phyloP scores from a whole-genome alignment of 2,113 vertebrate species.

The Phoenicopterus ruber region DNA sequence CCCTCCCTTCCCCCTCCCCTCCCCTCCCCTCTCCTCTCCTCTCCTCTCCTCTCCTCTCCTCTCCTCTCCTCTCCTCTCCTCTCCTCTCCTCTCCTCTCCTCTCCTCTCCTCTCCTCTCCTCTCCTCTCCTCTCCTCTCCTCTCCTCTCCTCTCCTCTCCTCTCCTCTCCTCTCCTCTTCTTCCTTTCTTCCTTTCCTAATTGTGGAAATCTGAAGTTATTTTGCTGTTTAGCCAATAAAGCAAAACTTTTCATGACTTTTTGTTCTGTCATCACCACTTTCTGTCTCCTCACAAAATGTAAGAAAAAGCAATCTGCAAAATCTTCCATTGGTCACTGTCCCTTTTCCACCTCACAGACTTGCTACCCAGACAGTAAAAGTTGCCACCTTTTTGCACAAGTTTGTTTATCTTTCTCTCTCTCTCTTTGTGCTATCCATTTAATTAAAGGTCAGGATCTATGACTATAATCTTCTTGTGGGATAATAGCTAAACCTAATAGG shows the following conservation, averaged over 20 bases:
- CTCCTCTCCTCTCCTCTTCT: not conserved
- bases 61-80: too few relatives aligned
- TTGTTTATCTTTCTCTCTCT: constrained; percentile 43
- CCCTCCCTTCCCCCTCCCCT: rapidly evolving
- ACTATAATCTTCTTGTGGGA: constrained; percentile 70
- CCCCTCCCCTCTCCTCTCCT: rapidly evolving
- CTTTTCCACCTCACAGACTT: not conserved
- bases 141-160: too few relatives aligned
- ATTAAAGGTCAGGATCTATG: constrained; percentile 64
- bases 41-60: too few relatives aligned
- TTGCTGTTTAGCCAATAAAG: not conserved
- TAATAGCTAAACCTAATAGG: constrained; percentile 69
- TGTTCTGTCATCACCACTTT: not conserved
- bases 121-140: not conserved
- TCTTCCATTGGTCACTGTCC: not conserved
- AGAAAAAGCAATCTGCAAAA: not conserved
- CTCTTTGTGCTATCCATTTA: constrained; percentile 30
- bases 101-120: rapidly evolving
- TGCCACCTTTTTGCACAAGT: constrained; percentile 9
- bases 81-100: rapidly evolving
- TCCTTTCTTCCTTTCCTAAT: not conserved
- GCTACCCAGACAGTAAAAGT: not conserved
- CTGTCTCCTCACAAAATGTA: not conserved
- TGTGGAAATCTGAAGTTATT: not conserved
- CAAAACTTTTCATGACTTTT: not conserved